Conservation (phyloP, 2,113 vertebrate species). For the Lepidothrix coronata region DNA sequence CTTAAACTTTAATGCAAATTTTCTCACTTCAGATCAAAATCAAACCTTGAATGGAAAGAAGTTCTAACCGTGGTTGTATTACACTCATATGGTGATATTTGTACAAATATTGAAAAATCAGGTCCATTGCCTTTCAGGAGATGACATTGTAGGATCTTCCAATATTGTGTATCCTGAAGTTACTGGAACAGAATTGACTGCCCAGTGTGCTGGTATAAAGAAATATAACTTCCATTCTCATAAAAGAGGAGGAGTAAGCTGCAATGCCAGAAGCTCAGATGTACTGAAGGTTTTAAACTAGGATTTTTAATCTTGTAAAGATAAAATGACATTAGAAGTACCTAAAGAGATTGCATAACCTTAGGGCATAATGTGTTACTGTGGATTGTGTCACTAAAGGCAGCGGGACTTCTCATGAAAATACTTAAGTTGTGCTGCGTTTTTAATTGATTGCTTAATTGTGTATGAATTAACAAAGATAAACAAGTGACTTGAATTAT, state of each 20-base stretch:
- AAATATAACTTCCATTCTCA: neutral
- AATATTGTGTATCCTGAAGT: neutral
- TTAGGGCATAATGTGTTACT: neutral
- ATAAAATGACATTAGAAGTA: neutral
- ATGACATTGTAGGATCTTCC: rapidly evolving
- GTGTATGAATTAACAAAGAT: neutral
- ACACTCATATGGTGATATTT: neutral
- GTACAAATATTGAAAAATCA: neutral
- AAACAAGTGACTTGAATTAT: neutral
- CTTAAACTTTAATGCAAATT: neutral
- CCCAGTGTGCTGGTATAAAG: neutral
- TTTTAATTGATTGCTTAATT: neutral
- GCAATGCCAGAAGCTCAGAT: neutral
- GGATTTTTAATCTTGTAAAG: neutral
- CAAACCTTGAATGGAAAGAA: neutral
- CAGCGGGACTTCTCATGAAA: neutral
- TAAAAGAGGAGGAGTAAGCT: neutral
- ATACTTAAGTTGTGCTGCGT: neutral
- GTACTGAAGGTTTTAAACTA: neutral
- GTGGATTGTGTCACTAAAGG: neutral
- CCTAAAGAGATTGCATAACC: neutral
- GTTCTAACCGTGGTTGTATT: neutral
- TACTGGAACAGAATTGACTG: neutral
- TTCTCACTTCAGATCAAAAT: neutral
- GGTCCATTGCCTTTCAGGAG: neutral